phyloP scores from a whole-genome alignment of 2,888 invertebrate species.

The Euphydryas editha region DNA sequence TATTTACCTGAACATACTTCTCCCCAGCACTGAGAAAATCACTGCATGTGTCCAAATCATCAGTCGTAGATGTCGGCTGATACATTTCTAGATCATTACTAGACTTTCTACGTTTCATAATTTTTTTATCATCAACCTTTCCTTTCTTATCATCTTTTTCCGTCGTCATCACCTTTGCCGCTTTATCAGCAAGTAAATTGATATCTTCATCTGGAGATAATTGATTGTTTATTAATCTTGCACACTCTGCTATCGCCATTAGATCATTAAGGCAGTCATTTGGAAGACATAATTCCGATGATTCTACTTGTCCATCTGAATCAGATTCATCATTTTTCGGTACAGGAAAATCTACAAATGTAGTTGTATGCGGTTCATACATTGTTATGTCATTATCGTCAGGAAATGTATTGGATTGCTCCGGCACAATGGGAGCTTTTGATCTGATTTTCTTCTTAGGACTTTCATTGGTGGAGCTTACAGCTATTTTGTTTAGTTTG shows the following conservation, averaged over 20 bases:
- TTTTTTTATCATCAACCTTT: slow-evolving; percentile 60
- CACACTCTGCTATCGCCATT: slow-evolving; percentile 73
- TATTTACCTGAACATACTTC: slow-evolving; percentile 73
- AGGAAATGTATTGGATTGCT: slow-evolving; percentile 56
- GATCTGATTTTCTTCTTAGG: slow-evolving; percentile 69
- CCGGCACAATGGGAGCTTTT: slow-evolving; percentile 60
- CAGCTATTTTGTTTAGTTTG: slow-evolving; percentile 58
- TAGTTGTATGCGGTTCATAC: slow-evolving; percentile 79
- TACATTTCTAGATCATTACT: slow-evolving; percentile 77
- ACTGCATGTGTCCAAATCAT: slow-evolving; percentile 68
- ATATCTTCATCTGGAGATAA: slow-evolving; percentile 70
- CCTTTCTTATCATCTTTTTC: slow-evolving; percentile 59
- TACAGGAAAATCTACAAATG: slow-evolving; percentile 65
- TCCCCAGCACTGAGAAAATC: slow-evolving; percentile 67
- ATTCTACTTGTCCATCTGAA: slow-evolving; percentile 71
- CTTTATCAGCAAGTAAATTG: slow-evolving; percentile 72
- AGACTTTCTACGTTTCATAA: slow-evolving; percentile 68
- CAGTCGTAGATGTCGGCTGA: slow-evolving; percentile 76
- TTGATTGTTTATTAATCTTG: slow-evolving; percentile 58
- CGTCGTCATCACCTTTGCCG: slow-evolving; percentile 75
- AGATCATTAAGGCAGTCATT: slow-evolving; percentile 77
- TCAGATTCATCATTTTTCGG: slow-evolving; percentile 75
- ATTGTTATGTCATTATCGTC: slow-evolving; percentile 77
- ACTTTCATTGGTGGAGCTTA: slow-evolving; percentile 71
- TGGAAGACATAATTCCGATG: slow-evolving; percentile 72